phyloP scores from a whole-genome alignment of 2,888 invertebrate genomes.

The Villa cingulata region DNA sequence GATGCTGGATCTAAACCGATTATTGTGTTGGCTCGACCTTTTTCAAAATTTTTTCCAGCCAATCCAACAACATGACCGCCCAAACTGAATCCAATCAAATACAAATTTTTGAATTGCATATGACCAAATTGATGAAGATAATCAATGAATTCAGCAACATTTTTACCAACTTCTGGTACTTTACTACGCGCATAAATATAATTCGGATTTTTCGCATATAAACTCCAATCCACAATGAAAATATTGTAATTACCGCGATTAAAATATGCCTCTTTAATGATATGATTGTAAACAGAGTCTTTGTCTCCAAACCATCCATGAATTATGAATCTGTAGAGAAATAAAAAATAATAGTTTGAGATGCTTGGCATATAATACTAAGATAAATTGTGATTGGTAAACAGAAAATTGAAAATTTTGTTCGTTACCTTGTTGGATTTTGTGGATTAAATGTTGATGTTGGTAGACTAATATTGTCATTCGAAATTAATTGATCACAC shows the following conservation, averaged over 20 bases:
- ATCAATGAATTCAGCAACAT: constrained; percentile 6
- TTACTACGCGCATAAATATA: constrained; percentile 38
- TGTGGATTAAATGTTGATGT: constrained; percentile 5
- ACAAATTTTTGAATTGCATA: constrained; percentile 3
- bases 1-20: constrained; percentile 20
- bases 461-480: too few species aligned
- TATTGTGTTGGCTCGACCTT: constrained; percentile 5
- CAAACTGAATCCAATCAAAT: constrained; percentile 9
- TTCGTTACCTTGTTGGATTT: constrained; percentile 8
- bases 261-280: constrained; percentile 31
- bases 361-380: too few species aligned
- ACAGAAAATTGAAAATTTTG: too few species aligned
- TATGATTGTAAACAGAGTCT: too few species aligned
- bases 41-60: constrained; percentile 7
- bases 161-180: constrained; percentile 6
- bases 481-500: too few species aligned
- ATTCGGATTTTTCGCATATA: constrained; percentile 38
- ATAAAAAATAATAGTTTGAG: too few species aligned
- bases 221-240: constrained; percentile 42
- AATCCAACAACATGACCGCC: constrained; percentile 10
- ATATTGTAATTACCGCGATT: constrained; percentile 41
- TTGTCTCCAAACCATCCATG: constrained; percentile 23
- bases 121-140: background rate
- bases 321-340: constrained; percentile 23
- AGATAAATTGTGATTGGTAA: too few species aligned